A percentile compares a stretch with the other conserved stretches of the same genome.
phyloP scores from a whole-genome alignment of 64 coral and sea anemone genomes.

The Montipora foliosa region DNA sequence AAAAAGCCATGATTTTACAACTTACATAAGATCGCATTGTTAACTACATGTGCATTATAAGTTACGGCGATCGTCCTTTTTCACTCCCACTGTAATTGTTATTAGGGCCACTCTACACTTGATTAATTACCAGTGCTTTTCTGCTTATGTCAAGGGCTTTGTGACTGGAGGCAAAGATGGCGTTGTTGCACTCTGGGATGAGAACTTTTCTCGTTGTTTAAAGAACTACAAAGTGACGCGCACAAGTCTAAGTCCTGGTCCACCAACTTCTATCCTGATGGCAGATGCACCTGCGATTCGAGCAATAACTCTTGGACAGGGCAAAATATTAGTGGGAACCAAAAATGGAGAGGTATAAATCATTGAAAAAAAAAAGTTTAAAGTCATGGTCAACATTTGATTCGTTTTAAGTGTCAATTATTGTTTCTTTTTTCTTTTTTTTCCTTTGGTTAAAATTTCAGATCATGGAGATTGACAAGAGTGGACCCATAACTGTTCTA shows the following conservation, averaged over 20 bases:
- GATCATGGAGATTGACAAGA: slow-evolving; percentile 97
- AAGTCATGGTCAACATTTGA: no score
- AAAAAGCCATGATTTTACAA: no score
- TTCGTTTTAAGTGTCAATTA: no score
- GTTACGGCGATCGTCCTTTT: no score
- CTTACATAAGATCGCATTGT: no score
- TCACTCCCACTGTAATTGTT: no score
- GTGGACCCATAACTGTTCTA: slow-evolving; percentile 93
- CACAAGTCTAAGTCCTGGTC: slow-evolving; percentile 76
- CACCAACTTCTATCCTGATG: slow-evolving; percentile 63
- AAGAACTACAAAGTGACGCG: slow-evolving; percentile 94
- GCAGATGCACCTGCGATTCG: slow-evolving; percentile 88
- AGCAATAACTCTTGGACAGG: slow-evolving; percentile 95
- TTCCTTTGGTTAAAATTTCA: slow-evolving; percentile 3
- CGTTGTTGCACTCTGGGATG: slow-evolving; percentile 89
- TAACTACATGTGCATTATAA: no score
- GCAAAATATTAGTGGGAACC: slow-evolving; percentile 93
- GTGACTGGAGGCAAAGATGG: slow-evolving; percentile 99
- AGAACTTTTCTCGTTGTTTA: slow-evolving; percentile 88
- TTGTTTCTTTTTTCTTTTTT: background rate
- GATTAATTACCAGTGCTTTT: background rate
- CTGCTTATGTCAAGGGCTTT: slow-evolving; percentile 72
- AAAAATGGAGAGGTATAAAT: slow-evolving; percentile 91
- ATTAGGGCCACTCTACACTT: no score
- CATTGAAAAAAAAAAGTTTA: background rate